Evolutionary conservation across 2,888 invertebrate species (phyloP), one percentile per base, ranked within the genome.

Genomic region (Piscicola geometra): DNA sequence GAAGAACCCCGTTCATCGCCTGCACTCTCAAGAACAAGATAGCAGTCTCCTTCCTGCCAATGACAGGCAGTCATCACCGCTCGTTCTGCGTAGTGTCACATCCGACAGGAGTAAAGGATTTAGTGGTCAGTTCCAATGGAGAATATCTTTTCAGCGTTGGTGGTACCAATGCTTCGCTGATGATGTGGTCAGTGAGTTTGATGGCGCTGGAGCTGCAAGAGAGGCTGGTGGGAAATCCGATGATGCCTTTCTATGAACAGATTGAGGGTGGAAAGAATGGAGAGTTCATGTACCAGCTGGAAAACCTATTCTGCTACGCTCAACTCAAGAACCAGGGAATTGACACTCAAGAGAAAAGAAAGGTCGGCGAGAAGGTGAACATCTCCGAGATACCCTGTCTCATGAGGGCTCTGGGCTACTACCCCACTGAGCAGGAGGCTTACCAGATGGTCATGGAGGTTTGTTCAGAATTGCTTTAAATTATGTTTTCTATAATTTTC

Each of bases 361-460:
- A 86, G 2, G 89, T 91, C 56, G 88, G 88, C 28, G 89, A 90
- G 74, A 87, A 84, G 79, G 89, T 92, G 71, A 88, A 89, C 0
- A 86, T 90, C 33, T 87, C 88, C 32, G 90, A 91, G 81, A 85
- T 92, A 68, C 90, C 91, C 0, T 91, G 90, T 84, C 85, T 91
- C 28, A 89, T 92, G 89, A 87, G 91, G 77, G 90, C 91, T 0
- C 86, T 91, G 81, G 92, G 92, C 21, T 92, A 87, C 85, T 92
- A 90, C 82, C 91, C 91, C 0, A 89, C 90, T 0, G 90, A 91
- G 82, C 90, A 89, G 83, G 91, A 91, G 88, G 84, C 86, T 78
- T 84, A 85, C 67, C 84, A 86, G 79, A 86, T 86, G 85, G 69
- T 84, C 69, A 86, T 86, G 81, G 86, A 86, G 80, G 81, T 86